A percentile compares a stretch with the other conserved stretches of the same genome.
These are phyloP conservation scores for Chrysolina americana DNA, from an alignment of 2,888 invertebrate genomes.

Conservation along the genomic window DNA sequence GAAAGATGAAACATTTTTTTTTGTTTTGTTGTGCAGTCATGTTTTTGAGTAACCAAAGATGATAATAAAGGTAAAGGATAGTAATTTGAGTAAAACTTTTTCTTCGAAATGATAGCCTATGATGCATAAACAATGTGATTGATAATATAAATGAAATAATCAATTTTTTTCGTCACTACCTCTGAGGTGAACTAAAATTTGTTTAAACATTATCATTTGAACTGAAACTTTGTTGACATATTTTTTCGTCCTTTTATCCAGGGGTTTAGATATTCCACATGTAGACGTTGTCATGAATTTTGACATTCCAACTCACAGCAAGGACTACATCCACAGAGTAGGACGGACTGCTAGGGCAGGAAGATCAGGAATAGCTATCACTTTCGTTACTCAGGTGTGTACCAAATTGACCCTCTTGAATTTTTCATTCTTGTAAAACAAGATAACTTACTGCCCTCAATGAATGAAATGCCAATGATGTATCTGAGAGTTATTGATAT, in stretches of 20 bases:
- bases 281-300: slow-evolving; percentile 98
- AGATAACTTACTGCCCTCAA: no score
- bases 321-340: slow-evolving; percentile 98
- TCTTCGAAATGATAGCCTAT: slow-evolving; percentile 34
- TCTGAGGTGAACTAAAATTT: slow-evolving; percentile 52
- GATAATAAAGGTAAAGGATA: no score
- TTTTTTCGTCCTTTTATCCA: slow-evolving; percentile 66
- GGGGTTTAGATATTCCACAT: slow-evolving; percentile 98
- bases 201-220: not conserved
- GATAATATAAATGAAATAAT: slow-evolving; percentile 35
- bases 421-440: not conserved
- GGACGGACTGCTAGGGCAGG: slow-evolving; percentile 98
- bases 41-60: no score
- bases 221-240: slow-evolving; percentile 3
- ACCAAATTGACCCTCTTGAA: slow-evolving; percentile 1
- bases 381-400: slow-evolving; percentile 92
- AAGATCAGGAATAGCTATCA: slow-evolving; percentile 92
- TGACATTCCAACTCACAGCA: slow-evolving; percentile 98
- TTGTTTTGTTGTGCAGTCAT: no score
- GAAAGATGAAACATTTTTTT: no score
- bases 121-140: slow-evolving; percentile 51
- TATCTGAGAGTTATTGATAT: slow-evolving; percentile 31
- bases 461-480: slow-evolving; percentile 35
- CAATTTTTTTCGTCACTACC: slow-evolving; percentile 62
- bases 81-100: no score